Conservation (phyloP, 2,797 vertebrate species). For the Phalloptychus januarius region DNA sequence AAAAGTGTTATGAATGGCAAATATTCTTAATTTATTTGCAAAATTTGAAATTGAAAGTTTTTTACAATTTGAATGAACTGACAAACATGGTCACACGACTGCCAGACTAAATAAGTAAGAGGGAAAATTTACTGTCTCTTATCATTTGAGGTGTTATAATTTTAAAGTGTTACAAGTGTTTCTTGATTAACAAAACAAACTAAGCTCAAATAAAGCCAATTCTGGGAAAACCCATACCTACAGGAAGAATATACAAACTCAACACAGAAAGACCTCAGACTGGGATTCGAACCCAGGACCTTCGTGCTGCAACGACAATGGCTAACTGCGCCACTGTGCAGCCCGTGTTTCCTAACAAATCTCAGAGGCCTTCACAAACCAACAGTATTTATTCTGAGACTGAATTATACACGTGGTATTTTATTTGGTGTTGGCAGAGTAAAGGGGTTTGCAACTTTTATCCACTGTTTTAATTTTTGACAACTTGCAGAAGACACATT, state of each 20-base stretch:
- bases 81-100: neutral
- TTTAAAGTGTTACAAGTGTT: neutral
- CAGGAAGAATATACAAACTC: no score
- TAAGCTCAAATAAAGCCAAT: no score
- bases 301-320: no score
- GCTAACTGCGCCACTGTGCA: no score
- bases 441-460: neutral
- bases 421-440: neutral
- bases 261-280: no score
- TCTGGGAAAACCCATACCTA: no score
- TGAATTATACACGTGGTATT: neutral
- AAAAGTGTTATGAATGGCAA: neutral
- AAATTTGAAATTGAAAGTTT: neutral
- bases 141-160: neutral
- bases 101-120: neutral
- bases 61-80: neutral
- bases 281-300: no score
- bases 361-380: neutral
- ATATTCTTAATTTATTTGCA: neutral
- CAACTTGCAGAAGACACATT: neutral
- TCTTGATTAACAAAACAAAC: no score
- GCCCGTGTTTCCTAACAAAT: neutral
- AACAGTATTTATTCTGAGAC: neutral
- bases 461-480: neutral
- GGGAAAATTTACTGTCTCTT: neutral